These are phyloP conservation scores for Malurus cyaneus DNA, from an alignment of 2,113 vertebrate genomes.

Conservation along the genomic window DNA sequence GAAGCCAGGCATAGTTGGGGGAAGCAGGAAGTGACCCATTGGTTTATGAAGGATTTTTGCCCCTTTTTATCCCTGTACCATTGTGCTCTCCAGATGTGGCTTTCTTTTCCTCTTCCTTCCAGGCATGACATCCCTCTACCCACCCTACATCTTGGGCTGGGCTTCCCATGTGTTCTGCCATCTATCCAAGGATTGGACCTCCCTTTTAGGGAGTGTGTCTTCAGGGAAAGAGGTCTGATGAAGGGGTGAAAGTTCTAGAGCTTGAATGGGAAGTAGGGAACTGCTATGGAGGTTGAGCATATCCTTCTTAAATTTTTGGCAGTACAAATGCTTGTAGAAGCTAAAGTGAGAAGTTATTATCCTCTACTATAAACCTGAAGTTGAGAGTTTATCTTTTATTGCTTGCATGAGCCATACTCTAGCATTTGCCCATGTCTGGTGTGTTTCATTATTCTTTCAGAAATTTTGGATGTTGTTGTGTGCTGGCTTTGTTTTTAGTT, in stretches of 20 bases:
- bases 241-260: conserved; percentile 2
- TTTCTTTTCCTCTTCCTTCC: conserved; percentile 30
- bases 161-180: background rate
- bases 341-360: background rate
- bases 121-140: conserved; percentile 16
- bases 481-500: background rate
- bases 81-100: background rate
- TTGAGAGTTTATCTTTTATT: background rate
- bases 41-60: background rate
- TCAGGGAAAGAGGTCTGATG: conserved; percentile 22
- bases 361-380: background rate
- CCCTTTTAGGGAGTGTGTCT: conserved; percentile 29
- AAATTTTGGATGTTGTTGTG: background rate
- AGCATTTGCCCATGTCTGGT: background rate
- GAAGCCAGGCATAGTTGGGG: background rate
- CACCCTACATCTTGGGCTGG: conserved; percentile 24
- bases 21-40: background rate
- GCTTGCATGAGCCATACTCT: background rate
- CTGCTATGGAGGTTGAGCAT: background rate
- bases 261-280: conserved; percentile 11
- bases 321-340: background rate
- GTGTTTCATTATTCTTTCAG: background rate
- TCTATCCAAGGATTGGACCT: conserved; percentile 3
- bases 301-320: background rate
- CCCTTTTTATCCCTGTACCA: background rate